These are phyloP conservation scores for Sisyra terminalis DNA, from an alignment of 2,888 invertebrate species.

Conservation along the genomic window DNA sequence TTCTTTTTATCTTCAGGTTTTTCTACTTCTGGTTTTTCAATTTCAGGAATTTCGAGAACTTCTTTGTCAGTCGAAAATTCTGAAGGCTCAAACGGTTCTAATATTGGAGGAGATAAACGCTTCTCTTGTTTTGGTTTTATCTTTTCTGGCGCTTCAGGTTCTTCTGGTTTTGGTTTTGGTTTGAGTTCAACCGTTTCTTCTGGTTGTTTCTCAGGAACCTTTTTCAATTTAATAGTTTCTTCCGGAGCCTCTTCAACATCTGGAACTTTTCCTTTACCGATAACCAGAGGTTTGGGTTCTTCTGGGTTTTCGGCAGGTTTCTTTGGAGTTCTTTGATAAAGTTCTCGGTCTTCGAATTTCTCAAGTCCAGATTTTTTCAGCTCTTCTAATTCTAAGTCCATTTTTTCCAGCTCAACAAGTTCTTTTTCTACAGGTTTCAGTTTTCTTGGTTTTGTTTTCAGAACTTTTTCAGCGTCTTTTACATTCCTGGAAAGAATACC, in stretches of 20 bases:
- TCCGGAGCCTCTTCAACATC: slow-evolving; percentile 19
- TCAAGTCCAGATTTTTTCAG: slow-evolving; percentile 24
- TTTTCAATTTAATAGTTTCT: slow-evolving; percentile 20
- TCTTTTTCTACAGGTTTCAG: slow-evolving; percentile 21
- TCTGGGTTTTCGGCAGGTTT: slow-evolving; percentile 17
- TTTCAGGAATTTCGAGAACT: slow-evolving; percentile 18
- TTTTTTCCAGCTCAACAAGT: slow-evolving; percentile 15
- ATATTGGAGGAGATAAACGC: slow-evolving; percentile 14
- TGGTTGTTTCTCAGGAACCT: slow-evolving; percentile 22
- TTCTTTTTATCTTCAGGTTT: slow-evolving; percentile 15
- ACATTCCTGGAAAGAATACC: slow-evolving; percentile 55
- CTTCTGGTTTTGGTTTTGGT: slow-evolving; percentile 8
- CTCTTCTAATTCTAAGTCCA: slow-evolving; percentile 26
- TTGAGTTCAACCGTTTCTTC: slow-evolving; percentile 12
- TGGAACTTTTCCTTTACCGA: slow-evolving; percentile 22
- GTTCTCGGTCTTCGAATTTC: slow-evolving; percentile 20
- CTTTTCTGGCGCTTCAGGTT: slow-evolving; percentile 6
- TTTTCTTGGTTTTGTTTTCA: slow-evolving; percentile 35
- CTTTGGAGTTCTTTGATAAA: slow-evolving; percentile 11
- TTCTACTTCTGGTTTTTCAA: slow-evolving; percentile 20
- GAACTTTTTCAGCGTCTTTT: slow-evolving; percentile 47
- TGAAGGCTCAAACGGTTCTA: slow-evolving; percentile 14
- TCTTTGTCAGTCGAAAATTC: slow-evolving; percentile 18
- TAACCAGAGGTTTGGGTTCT: slow-evolving; percentile 18
- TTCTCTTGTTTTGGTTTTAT: slow-evolving; percentile 13